Base-by-base conservation (phyloP, 2,113 vertebrate species). In the Callithrix jacchus region DNA sequence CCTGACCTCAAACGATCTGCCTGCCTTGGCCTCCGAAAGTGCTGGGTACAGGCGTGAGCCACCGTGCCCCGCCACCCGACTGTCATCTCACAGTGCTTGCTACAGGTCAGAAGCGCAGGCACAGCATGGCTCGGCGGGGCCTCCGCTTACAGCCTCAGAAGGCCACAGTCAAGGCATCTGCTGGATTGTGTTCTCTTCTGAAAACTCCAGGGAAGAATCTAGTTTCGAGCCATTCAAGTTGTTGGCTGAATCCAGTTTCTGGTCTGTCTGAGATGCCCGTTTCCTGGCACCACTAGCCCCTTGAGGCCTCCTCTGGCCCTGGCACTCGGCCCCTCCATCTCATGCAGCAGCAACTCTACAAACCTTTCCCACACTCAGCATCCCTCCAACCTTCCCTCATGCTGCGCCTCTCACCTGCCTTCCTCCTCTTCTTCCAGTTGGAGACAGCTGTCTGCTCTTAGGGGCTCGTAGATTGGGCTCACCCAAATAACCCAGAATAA, bases 51-150 rank as follows among this genome's bases (percentile, higher is more conserved):
- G 61, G 27, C 1, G 2, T 61, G 11, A 61, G 25, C 25, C 11
- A 61, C 11, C 4, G 5, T 1, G 5, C 58, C 58, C 10, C 1
- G 11, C 58, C 13, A 16, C 20, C 20, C 10, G 5, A 18, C 35
- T 45, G 30, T 45, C 52, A 52, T 8, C 64, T 92, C 79, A 18
- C 17, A 87, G 6, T 47, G 76, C 47, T 73, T 47, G 70, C 47
- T 73, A 2, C 23, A 35, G 18, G 6, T 85, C 49, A 71, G n/a
- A 68, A 88, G 27, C 45, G 9, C 8, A 27, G 42, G 23, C 4
- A 6, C 49, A 25, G 71, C 12, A 0, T 3, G 42, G 11, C 52
- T 85, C 58, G 6, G 27, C 5, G 5, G 37, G 71, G 66, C 73
- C 18, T 70, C 11, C 3, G 16, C n/a, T 47, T 10, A 45, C 35